These are phyloP conservation scores for Xenops minutus DNA, from an alignment of 2,797 vertebrate genomes.

Conservation along the genomic window DNA sequence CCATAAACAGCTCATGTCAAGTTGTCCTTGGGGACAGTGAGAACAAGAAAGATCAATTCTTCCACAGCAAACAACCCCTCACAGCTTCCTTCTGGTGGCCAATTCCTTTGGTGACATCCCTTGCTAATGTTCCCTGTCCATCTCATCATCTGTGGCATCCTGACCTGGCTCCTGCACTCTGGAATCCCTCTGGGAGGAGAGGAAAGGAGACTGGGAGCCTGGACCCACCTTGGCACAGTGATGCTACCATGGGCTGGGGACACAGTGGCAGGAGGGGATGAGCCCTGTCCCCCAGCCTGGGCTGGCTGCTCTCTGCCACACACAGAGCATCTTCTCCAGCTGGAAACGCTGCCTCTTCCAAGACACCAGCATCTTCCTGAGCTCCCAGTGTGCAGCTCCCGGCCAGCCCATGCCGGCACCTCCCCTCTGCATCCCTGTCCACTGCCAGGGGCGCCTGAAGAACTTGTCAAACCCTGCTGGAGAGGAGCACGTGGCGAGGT, in stretches of 20 bases:
- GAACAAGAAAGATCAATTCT: background rate
- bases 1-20: accelerated
- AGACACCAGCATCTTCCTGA: background rate
- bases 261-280: accelerated
- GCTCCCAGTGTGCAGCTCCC: background rate
- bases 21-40: background rate
- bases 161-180: background rate
- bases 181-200: background rate
- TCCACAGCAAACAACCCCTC: background rate
- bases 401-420: background rate
- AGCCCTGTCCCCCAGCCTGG: background rate
- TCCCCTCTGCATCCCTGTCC: background rate
- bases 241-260: accelerated
- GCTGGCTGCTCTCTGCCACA: background rate
- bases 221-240: accelerated
- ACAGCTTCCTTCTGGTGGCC: background rate
- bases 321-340: background rate
- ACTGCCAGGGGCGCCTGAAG: background rate
- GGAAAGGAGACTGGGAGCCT: accelerated
- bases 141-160: background rate
- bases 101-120: accelerated
- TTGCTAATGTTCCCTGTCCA: background rate
- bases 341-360: accelerated
- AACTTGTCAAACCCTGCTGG: background rate
- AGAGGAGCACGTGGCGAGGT: background rate